Evolutionary conservation across 92 coral and sea anemone genomes (phyloP).

Genomic region (Epizoanthus illoricatus): DNA sequence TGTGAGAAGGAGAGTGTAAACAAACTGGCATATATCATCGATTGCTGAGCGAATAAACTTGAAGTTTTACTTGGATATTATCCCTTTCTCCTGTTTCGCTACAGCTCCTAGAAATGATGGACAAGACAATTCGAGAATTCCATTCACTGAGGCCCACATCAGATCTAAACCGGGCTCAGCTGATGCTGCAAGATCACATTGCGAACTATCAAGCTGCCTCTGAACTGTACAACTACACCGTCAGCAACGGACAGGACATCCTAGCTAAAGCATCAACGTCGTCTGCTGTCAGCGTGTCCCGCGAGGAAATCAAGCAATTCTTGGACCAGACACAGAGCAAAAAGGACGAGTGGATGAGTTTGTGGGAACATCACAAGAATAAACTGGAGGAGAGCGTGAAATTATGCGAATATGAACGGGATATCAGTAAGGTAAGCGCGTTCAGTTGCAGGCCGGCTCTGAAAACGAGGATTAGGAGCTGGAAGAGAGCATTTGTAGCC

Average conservation of each 20-base stretch:
- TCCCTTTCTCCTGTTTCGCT: neutral
- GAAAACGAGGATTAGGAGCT: too few species aligned
- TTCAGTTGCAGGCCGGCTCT: too few species aligned
- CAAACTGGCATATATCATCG: too few species aligned
- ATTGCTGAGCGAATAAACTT: neutral
- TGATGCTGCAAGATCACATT: constrained; percentile 96
- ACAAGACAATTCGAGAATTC: constrained; percentile 73
- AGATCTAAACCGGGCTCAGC: constrained; percentile 91
- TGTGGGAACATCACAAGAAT: constrained; percentile 95
- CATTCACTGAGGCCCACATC: constrained; percentile 76
- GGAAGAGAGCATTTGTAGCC: too few species aligned
- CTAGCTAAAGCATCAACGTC: constrained; percentile 77
- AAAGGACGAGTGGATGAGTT: constrained; percentile 88
- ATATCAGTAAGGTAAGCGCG: constrained; percentile 73
- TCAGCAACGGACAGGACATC: constrained; percentile 86
- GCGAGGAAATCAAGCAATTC: constrained; percentile 94
- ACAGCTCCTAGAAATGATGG: constrained; percentile 87
- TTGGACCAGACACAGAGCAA: constrained; percentile 83
- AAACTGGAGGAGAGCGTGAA: constrained; percentile 92
- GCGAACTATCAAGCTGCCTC: constrained; percentile 85
- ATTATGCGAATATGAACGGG: constrained; percentile 92
- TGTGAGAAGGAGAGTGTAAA: too few species aligned
- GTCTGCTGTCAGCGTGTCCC: constrained; percentile 82
- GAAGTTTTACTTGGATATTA: neutral
- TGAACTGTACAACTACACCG: constrained; percentile 80